A percentile compares a stretch with the other conserved stretches of the same genome.
Evolutionary conservation across 92 coral and sea anemone species (phyloP).

Genomic region (Siderastrea radians): DNA sequence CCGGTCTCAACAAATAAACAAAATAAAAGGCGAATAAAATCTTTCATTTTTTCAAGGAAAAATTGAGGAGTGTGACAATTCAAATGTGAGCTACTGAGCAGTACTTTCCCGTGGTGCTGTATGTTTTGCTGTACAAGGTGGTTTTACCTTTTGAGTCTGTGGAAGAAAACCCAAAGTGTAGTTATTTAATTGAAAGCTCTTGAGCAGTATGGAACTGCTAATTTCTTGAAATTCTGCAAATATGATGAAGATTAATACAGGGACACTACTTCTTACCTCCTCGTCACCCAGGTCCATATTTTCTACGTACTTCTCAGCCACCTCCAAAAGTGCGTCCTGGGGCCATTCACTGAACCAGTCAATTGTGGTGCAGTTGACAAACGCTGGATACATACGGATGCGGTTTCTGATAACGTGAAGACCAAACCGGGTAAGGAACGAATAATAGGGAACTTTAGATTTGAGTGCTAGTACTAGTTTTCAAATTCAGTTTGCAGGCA

Average conservation of each 20-base stretch:
- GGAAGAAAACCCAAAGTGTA: too few relatives aligned
- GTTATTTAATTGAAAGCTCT: neutral
- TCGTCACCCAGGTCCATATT: constrained; percentile 96
- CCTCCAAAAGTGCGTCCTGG: constrained; percentile 96
- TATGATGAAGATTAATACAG: neutral
- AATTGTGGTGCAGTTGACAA: constrained; percentile 98
- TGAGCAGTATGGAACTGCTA: neutral
- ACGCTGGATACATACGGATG: constrained; percentile 99
- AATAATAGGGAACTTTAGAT: neutral
- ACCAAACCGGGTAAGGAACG: neutral
- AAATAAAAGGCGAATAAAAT: too few relatives aligned
- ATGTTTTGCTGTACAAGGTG: too few relatives aligned
- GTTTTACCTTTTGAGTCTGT: neutral
- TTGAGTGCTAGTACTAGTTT: too few relatives aligned
- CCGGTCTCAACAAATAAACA: too few relatives aligned
- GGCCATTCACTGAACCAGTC: constrained; percentile 99
- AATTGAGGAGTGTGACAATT: too few relatives aligned
- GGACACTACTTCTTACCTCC: constrained; percentile 58
- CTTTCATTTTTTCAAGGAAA: too few relatives aligned
- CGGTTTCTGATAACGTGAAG: constrained; percentile 77
- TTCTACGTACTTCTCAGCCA: constrained; percentile 96
- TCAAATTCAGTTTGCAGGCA: neutral
- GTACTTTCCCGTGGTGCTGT: too few relatives aligned
- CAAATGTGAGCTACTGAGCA: too few relatives aligned
- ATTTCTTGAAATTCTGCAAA: neutral